Conservation (phyloP, 2,797 vertebrate species). For the Molossus alvarezi region DNA sequence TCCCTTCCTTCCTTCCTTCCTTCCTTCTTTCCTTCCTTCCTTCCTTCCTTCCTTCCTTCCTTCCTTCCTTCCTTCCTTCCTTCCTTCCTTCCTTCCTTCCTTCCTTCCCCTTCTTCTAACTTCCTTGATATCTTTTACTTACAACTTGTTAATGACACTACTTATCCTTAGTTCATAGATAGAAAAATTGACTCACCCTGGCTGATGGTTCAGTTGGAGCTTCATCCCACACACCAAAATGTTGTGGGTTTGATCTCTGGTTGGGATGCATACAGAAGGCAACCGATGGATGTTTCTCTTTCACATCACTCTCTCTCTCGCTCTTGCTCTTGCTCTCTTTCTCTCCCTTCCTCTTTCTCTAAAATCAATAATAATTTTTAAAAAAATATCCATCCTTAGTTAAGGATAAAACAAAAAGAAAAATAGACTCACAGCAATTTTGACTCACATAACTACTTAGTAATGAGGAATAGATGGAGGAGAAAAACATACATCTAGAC, state of each 20-base stretch:
- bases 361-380: neutral
- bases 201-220: neutral
- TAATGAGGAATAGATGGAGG: neutral
- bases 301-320: neutral
- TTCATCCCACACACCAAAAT: neutral
- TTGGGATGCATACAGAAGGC: neutral
- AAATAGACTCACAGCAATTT: neutral
- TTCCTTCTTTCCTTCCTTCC: neutral
- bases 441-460: constrained; percentile 38
- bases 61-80: neutral
- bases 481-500: neutral
- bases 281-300: neutral
- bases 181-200: neutral
- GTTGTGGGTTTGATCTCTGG: neutral
- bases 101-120: neutral
- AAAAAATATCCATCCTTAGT: neutral
- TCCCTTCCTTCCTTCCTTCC: neutral
- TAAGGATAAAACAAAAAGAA: neutral
- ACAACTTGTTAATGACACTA: constrained; percentile 42
- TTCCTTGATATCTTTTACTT: neutral
- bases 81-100: neutral
- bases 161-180: neutral
- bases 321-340: no score
- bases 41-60: neutral
- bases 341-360: neutral